Evolutionary conservation across 1,140 invertebrate genomes (phyloP).

Genomic region (Hylaeus volcanicus): DNA sequence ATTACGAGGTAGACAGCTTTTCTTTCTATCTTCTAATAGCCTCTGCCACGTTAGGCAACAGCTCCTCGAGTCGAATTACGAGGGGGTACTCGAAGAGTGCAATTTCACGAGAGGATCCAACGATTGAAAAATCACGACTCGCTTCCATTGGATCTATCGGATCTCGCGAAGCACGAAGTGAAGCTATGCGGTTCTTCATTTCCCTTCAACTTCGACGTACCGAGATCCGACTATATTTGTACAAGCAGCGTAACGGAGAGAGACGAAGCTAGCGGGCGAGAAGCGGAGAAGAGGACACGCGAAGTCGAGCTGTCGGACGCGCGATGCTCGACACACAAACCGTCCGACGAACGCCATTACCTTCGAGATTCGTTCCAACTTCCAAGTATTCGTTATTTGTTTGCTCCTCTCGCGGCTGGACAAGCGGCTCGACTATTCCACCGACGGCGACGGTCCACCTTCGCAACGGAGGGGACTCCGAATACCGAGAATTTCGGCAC

Average conservation of each 20-base stretch:
- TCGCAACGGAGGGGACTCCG: slow-evolving; percentile 38
- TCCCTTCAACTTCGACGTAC: no score
- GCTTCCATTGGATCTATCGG: no score
- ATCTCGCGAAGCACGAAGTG: no score
- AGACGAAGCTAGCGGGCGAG: neutral
- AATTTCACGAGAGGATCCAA: no score
- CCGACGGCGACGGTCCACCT: slow-evolving; percentile 51
- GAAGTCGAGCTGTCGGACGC: slow-evolving; percentile 35
- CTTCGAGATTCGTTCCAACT: slow-evolving; percentile 64
- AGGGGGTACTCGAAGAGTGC: no score
- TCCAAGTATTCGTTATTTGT: slow-evolving; percentile 73
- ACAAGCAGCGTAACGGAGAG: slow-evolving; percentile 21
- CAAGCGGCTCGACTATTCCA: slow-evolving; percentile 63
- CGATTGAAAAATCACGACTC: no score
- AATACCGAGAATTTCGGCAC: slow-evolving; percentile 61
- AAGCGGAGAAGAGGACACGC: slow-evolving; percentile 15
- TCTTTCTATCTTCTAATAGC: no score
- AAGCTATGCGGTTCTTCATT: no score
- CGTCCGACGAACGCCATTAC: slow-evolving; percentile 51
- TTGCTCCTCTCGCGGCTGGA: slow-evolving; percentile 49
- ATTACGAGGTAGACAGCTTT: no score
- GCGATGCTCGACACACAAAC: slow-evolving; percentile 61
- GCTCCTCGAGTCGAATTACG: no score
- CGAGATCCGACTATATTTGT: slow-evolving; percentile 42
- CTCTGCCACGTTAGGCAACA: no score